Evolutionary conservation across 2,888 invertebrate genomes (phyloP).

Genomic region (Athalia rosae): DNA sequence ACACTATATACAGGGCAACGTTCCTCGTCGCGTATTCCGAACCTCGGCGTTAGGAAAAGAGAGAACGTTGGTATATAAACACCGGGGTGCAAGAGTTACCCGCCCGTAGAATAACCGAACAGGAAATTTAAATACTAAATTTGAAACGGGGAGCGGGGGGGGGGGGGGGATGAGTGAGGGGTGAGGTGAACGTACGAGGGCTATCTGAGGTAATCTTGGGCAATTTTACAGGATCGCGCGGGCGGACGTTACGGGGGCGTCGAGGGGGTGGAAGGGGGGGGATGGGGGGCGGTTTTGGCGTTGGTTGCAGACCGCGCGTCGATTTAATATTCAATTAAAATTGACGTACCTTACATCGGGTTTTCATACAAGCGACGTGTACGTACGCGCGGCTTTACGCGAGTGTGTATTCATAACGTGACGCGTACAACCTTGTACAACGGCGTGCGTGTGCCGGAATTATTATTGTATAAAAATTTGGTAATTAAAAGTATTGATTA

Average conservation of each 20-base stretch:
- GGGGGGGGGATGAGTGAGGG: neutral
- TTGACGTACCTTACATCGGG: conserved; percentile 53
- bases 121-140: conserved; percentile 40
- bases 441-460: neutral
- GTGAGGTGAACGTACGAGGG: neutral
- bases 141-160: conserved; percentile 1
- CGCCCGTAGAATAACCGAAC: conserved; percentile 35
- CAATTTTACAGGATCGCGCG: neutral
- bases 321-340: conserved; percentile 59
- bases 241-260: neutral
- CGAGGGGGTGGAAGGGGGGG: too few species aligned
- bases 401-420: conserved; percentile 57
- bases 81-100: conserved; percentile 25
- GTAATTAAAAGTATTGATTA: conserved; percentile 72
- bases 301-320: conserved; percentile 6
- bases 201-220: conserved; percentile 17
- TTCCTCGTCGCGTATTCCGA: neutral
- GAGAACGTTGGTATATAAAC: conserved; percentile 25
- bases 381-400: too few species aligned
- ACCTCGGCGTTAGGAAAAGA: neutral
- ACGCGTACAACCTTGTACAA: neutral
- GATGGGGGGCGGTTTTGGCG: neutral
- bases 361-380: too few species aligned
- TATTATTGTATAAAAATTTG: conserved; percentile 57
- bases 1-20: conserved; percentile 18